Percentiles rank a stretch among this genome's conserved stretches.
These are phyloP conservation scores for Trididemnum miniatum DNA, from an alignment of 23 tunicate genomes.

Conservation along the genomic window DNA sequence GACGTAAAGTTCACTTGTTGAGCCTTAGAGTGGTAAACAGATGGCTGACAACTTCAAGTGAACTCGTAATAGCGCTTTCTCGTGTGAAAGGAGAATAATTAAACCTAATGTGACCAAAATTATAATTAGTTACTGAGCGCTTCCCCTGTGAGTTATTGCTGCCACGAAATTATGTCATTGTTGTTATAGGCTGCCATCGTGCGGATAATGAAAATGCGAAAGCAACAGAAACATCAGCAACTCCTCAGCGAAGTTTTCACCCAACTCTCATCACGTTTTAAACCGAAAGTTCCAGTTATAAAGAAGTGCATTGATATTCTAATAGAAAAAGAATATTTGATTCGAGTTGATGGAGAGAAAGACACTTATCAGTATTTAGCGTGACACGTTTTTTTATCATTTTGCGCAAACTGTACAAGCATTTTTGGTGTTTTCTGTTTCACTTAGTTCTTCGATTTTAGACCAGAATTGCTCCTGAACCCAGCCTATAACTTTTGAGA, in stretches of 20 bases:
- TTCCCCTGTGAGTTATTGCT: too few species aligned
- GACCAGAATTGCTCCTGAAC: too few species aligned
- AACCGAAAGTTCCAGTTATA: slow-evolving; percentile 93
- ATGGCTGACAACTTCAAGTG: too few species aligned
- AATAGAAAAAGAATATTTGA: slow-evolving; percentile 96
- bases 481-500: too few species aligned
- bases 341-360: slow-evolving; percentile 94
- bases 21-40: too few species aligned
- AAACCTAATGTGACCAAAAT: too few species aligned
- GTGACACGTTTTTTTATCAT: not conserved
- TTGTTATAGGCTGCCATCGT: slow-evolving; percentile 95
- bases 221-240: slow-evolving; percentile 93
- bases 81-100: too few species aligned
- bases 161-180: not conserved
- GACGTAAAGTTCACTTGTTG: too few species aligned
- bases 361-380: slow-evolving; percentile 97
- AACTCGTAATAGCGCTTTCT: too few species aligned
- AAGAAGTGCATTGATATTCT: slow-evolving; percentile 97
- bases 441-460: too few species aligned
- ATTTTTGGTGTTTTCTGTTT: not conserved
- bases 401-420: not conserved
- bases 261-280: slow-evolving; percentile 90
- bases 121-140: too few species aligned
- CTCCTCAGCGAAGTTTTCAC: slow-evolving; percentile 85
- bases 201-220: slow-evolving; percentile 98